phyloP scores from a whole-genome alignment of 2,113 vertebrate genomes.

The Casuarius casuarius region DNA sequence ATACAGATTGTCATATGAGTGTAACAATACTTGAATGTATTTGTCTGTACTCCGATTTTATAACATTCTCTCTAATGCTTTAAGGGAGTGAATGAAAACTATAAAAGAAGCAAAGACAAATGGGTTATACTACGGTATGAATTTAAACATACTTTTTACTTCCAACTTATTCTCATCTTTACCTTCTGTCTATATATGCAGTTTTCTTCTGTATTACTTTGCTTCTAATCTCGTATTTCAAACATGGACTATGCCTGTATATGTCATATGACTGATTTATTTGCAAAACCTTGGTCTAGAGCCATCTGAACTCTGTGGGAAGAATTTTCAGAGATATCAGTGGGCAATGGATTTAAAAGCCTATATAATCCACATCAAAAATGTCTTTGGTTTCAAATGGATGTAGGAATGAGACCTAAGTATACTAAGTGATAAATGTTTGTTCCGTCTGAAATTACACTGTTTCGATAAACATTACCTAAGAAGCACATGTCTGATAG shows the following conservation, averaged over 20 bases:
- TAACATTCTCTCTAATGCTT: neutral
- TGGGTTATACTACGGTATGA: neutral
- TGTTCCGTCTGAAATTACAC: neutral
- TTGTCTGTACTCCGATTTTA: neutral
- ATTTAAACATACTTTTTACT: neutral
- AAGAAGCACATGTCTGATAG: neutral
- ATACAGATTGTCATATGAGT: neutral
- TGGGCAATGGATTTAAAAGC: neutral
- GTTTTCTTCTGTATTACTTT: neutral
- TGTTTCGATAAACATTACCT: neutral
- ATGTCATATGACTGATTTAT: neutral
- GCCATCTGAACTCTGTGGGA: neutral
- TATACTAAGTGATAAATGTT: neutral
- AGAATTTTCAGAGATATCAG: neutral
- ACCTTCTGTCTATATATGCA: neutral
- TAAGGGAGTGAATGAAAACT: neutral
- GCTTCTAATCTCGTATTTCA: neutral
- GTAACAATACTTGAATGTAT: neutral
- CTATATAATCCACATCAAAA: neutral
- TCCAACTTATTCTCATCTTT: neutral
- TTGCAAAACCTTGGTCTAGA: neutral
- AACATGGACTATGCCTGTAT: neutral
- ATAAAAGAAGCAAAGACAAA: neutral
- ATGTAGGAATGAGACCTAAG: neutral
- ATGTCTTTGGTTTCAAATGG: neutral